These are phyloP conservation scores for Meloidogyne floridensis DNA, from an alignment of 1,140 invertebrate genomes.

Conservation along the genomic window DNA sequence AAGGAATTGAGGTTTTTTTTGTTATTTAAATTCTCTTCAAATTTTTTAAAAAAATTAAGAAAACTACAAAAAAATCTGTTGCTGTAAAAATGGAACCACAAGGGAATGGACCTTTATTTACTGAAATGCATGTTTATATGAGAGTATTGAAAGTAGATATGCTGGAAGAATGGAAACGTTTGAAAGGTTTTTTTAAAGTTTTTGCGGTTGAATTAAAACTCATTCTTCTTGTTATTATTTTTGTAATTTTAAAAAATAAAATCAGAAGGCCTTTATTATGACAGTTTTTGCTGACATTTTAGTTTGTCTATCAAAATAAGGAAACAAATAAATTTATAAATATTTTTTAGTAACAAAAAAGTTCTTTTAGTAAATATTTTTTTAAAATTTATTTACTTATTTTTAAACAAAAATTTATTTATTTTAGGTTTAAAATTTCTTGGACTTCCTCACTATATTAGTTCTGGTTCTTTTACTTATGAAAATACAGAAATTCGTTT, in stretches of 20 bases:
- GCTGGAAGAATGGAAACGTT: slow-evolving; percentile 46
- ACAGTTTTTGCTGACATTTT: no score
- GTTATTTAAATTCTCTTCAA: not conserved
- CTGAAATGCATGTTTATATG: slow-evolving; percentile 55
- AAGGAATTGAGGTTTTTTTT: slow-evolving; percentile 47
- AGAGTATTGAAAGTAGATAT: slow-evolving; percentile 47
- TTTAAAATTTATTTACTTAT: no score
- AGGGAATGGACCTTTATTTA: slow-evolving; percentile 55
- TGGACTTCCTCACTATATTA: slow-evolving; percentile 46
- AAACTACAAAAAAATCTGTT: slow-evolving; percentile 31
- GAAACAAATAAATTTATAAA: no score
- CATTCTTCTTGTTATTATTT: no score
- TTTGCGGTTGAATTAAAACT: not conserved
- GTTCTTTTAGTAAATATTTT: no score
- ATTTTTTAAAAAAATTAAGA: slow-evolving; percentile 16
- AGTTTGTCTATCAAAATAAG: no score
- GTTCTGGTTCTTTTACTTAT: slow-evolving; percentile 45
- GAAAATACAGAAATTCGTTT: slow-evolving; percentile 46
- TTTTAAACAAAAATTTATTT: not conserved
- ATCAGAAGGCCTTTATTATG: no score
- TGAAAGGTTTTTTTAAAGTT: slow-evolving; percentile 42
- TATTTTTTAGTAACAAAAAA: no score
- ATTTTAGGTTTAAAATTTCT: slow-evolving; percentile 49
- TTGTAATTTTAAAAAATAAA: no score
- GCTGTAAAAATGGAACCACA: slow-evolving; percentile 57